Percentiles rank a stretch among this genome's conserved stretches.
Evolutionary conservation across 2,113 vertebrate species (phyloP).

Genomic region (Aspiorhynchus laticeps): DNA sequence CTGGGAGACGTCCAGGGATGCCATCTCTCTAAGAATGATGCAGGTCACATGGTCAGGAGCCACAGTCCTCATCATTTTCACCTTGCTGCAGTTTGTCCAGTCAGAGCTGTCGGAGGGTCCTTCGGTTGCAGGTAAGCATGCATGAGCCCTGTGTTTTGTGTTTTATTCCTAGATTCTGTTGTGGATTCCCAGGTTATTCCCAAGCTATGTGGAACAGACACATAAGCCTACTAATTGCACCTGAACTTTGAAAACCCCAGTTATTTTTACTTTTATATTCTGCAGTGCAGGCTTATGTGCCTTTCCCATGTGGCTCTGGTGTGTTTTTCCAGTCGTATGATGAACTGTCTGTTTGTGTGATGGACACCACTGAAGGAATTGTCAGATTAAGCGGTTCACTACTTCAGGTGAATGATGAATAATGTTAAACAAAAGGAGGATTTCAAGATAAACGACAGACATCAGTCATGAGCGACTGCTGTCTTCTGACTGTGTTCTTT

Average conservation of each 20-base stretch:
- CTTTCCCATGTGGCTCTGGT: conserved; percentile 3
- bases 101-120: conserved; percentile 76
- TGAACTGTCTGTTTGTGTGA: conserved; percentile 56
- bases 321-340: background rate
- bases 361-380: conserved; percentile 27
- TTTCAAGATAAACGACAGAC: conserved; percentile 26
- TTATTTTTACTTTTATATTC: background rate
- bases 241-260: background rate
- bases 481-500: background rate
- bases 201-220: conserved; percentile 9
- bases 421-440: conserved; percentile 21
- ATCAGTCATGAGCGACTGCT: background rate
- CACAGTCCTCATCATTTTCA: conserved; percentile 79
- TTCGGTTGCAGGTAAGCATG: conserved; percentile 85
- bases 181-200: background rate
- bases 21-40: conserved; percentile 83
- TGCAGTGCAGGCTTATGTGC: background rate
- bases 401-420: conserved; percentile 30
- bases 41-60: conserved; percentile 81
- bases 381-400: conserved; percentile 11
- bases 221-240: background rate
- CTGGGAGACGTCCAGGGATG: conserved; percentile 80
- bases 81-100: conserved; percentile 75
- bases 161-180: background rate
- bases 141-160: background rate